Conservation (phyloP, 1,140 invertebrate genomes). For the Aphis craccivora region DNA sequence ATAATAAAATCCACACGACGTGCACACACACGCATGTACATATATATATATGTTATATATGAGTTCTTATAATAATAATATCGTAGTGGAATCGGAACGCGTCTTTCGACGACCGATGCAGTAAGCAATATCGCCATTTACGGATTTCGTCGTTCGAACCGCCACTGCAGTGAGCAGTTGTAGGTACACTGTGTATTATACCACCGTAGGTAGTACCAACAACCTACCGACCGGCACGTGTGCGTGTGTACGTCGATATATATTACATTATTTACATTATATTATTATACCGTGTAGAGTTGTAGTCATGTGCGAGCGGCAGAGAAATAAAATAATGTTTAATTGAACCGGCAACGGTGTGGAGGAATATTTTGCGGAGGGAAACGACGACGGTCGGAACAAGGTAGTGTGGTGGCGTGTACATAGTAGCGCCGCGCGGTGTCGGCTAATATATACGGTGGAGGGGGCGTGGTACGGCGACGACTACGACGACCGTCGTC, state of each 20-base stretch:
- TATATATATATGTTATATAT: not conserved
- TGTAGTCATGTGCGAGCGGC: not conserved
- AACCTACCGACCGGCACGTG: not conserved
- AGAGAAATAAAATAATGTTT: not conserved
- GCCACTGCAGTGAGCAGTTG: too few relatives aligned
- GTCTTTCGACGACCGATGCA: constrained; percentile 31
- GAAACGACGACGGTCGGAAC: not conserved
- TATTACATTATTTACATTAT: not conserved
- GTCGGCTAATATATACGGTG: not conserved
- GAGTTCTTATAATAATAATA: not conserved
- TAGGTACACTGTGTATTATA: too few relatives aligned
- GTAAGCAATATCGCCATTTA: constrained; percentile 43
- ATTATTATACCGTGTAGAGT: not conserved
- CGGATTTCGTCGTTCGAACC: constrained; percentile 31
- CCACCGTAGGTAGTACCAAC: not conserved
- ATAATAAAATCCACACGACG: not conserved
- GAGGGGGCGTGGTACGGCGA: constrained; percentile 16
- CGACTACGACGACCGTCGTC: constrained; percentile 5
- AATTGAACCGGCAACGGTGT: not conserved
- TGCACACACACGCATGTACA: not conserved
- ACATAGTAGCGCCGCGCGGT: not conserved
- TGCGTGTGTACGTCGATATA: not conserved
- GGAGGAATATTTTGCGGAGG: not conserved
- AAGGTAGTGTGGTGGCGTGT: not conserved
- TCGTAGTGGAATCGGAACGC: constrained; percentile 8